Base-by-base conservation (phyloP, 2,888 invertebrate genomes). In the Dryadula phaetusa region DNA sequence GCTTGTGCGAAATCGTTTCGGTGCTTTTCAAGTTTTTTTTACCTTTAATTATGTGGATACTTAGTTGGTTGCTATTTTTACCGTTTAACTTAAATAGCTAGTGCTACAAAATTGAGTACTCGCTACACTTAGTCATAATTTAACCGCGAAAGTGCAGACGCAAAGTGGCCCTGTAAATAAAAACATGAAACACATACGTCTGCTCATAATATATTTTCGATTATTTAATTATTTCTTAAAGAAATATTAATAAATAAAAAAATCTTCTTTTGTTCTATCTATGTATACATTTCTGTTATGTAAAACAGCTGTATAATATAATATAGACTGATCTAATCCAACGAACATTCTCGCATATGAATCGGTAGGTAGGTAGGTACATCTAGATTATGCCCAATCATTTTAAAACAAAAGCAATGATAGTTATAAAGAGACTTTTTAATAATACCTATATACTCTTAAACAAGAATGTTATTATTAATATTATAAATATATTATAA, bases 1-100 rank as follows among this genome's bases (percentile, higher is more conserved):
- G 73, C 64, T 74, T 73, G 68, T 70, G 69, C 72, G 68, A 72
- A 72, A 74, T 72, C 76, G 75, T 76, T 76, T 76, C 67, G 70
- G 69, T 61, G 69, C 70, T 71, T 74, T 72, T 64, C 69, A 63
- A 64, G 65, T 52, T 69, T 73, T 74, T 74, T 73, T 74, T 70
- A 60, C 62, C 70, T 71, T 69, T 68, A 64, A 70, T 72, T 71
- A 72, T 66, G 72, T 74, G 69, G 70, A 67, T 70, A 70, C 69
- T 72, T 70, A 68, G 67, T 69, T 68, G 64, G 69, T 72, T 70
- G 70, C 66, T 67, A 70, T 72, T 72, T 74, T 72, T 68, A 69
- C 67, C 67, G 66, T 75, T 72, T 70, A 69, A 66, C 66, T 70
- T 52, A 49, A 69, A 69, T 66, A 70, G 67, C 64, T 72, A 70